These are phyloP conservation scores for Abramis brama DNA, from an alignment of 2,113 vertebrate genomes.

Conservation along the genomic window DNA sequence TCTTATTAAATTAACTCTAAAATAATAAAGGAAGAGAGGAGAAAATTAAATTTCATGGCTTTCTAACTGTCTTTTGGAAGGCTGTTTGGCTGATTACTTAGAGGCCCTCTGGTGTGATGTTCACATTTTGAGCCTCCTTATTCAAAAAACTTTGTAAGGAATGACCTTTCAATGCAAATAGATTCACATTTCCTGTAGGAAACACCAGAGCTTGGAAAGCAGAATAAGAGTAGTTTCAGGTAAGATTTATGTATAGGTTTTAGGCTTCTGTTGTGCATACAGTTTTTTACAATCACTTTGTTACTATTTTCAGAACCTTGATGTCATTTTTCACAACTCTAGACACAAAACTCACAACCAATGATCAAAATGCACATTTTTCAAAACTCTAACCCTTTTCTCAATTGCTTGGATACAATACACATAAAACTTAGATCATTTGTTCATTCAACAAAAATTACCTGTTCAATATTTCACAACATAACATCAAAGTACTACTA, in stretches of 20 bases:
- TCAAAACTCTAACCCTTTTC: too few relatives aligned
- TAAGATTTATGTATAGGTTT: not conserved
- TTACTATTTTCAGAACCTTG: too few relatives aligned
- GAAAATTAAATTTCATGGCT: constrained; percentile 5
- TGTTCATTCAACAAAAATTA: too few relatives aligned
- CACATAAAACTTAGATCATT: too few relatives aligned
- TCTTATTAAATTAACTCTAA: not conserved
- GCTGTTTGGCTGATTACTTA: not conserved
- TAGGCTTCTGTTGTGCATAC: not conserved
- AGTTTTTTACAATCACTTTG: too few relatives aligned
- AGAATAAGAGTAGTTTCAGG: not conserved
- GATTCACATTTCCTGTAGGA: not conserved
- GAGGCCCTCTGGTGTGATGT: not conserved
- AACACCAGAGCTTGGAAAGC: not conserved
- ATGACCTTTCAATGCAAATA: not conserved
- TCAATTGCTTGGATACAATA: too few relatives aligned
- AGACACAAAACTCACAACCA: too few relatives aligned
- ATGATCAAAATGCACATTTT: too few relatives aligned
- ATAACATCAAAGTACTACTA: too few relatives aligned
- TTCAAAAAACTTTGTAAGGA: not conserved
- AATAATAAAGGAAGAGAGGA: not conserved
- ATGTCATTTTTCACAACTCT: too few relatives aligned
- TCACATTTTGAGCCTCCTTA: not conserved
- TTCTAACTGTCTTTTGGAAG: constrained; percentile 8
- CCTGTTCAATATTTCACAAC: too few relatives aligned